Base-by-base conservation (phyloP, 2,888 invertebrate species). In the Onthophagus sagittarius region DNA sequence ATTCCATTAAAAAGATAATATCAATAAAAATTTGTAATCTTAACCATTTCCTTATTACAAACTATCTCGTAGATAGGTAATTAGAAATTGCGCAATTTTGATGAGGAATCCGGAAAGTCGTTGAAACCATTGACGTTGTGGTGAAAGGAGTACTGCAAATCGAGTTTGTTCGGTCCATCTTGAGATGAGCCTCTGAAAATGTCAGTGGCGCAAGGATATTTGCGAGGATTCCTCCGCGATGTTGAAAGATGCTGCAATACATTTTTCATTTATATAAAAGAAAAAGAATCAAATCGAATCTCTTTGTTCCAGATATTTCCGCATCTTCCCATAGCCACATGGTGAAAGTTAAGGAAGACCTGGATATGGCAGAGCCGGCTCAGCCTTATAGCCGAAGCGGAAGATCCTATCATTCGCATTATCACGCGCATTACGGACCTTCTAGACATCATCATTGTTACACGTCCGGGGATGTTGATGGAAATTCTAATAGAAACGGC, bases 361-460 rank as follows among this genome's bases (percentile, higher is more conserved):
- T 82, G 78, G 80, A 81, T 78, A 80, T 81, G 79, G 83, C 83
- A 82, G 82, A 82, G 77, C 79, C 82, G 77, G 81, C 80, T 77
- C 79, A 81, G 77, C 77, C 81, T 72, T 71, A 75, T 78, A 74
- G 67, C 76, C 75, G 76, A 73, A 76, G 77, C 72, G 76, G 76
- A 77, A 71, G 72, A 72, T 23, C 23, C n/a, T 69, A 72, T 64
- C 75, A 73, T 72, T 39, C 64, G 74, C 76, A 73, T 71, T 85
- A 86, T 81, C 86, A 78, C 71, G 76, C 77, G 81, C 84, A 84
- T 79, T 84, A 84, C 82, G 83, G 83, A 78, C 82, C 86, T 85
- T 86, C 87, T 85, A 88, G 87, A 84, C 88, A 85, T 85, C 84
- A 85, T 77, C 85, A 84, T 77, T 85, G 85, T 84, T 87, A 87